Base-by-base conservation (phyloP, 2,797 vertebrate species). In the Coracias cyanogaster region DNA sequence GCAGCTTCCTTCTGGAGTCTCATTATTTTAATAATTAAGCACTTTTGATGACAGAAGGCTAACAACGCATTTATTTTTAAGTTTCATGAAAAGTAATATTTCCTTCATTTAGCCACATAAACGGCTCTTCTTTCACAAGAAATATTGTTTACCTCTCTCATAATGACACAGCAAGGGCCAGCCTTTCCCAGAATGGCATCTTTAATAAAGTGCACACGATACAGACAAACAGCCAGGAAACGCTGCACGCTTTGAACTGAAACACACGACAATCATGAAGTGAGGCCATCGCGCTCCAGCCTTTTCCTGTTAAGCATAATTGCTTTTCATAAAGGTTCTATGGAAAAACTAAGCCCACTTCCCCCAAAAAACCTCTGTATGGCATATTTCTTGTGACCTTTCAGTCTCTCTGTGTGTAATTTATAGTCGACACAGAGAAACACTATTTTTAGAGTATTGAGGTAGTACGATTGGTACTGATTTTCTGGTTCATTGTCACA, bases 271-370 rank as follows among this genome's bases (percentile, higher is more conserved):
- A 95, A 82, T 92, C 96, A 87, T 33, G n/a, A 86, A 97, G 92
- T 54, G 76, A 97, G 94, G 91, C 89, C 95, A 94, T 86, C 16
- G 57, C 2, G 45, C 91, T 93, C 71, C 90, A 77, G 90, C 89
- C 76, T 95, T 89, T 93, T 95, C 90, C 96, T 97, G 89, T 97
- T 96, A 97, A 96, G 93, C 83, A 20, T 97, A 97, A 97, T 96
- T 97, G 92, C 93, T 97, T 84, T 95, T 96, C 89, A 91, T 81
- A 96, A 94, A 96, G 45, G 72, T 85, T 92, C 95, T 33, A 16
- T 62, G 77, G 91, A 96, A 96, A 91, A 97, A 80, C 64, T 84
- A 86, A 92, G 51, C 69, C 62, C 91, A 57, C 8, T 43, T 82
- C 70, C 58, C 11, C 70, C 6, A 16, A 85, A 78, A 71, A 93